These are phyloP conservation scores for Propithecus deckenii DNA, from an alignment of 2,797 vertebrate genomes.

Conservation along the genomic window DNA sequence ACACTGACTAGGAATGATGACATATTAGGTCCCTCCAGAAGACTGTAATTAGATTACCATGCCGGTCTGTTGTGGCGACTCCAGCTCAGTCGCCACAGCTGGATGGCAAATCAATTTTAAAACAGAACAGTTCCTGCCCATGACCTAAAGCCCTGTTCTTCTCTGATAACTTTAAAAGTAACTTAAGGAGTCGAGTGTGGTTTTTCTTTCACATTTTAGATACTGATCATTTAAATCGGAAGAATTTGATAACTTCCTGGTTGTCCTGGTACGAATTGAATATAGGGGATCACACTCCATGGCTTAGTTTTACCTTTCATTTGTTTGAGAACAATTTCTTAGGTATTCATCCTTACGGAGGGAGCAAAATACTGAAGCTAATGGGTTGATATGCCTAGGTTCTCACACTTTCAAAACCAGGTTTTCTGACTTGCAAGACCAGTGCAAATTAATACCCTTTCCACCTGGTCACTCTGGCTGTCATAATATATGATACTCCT, in stretches of 20 bases:
- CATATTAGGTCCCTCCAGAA: not conserved
- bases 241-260: not conserved
- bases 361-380: not conserved
- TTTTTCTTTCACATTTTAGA: slow-evolving; percentile 20
- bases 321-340: not conserved
- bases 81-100: not conserved
- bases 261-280: not conserved
- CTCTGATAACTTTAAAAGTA: slow-evolving; percentile 17
- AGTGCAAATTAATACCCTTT: not conserved
- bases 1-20: not conserved
- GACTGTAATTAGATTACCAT: not conserved
- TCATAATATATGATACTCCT: not conserved
- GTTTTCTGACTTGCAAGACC: not conserved
- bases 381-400: not conserved
- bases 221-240: not conserved
- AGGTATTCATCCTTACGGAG: not conserved
- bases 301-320: not conserved
- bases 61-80: not conserved
- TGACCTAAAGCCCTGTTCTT: not conserved
- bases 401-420: not conserved
- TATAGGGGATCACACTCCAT: not conserved
- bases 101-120: not conserved
- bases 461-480: not conserved
- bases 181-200: slow-evolving; percentile 30
- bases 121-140: not conserved